Conservation (phyloP, 2,797 vertebrate genomes). For the Loriculus beryllinus region DNA sequence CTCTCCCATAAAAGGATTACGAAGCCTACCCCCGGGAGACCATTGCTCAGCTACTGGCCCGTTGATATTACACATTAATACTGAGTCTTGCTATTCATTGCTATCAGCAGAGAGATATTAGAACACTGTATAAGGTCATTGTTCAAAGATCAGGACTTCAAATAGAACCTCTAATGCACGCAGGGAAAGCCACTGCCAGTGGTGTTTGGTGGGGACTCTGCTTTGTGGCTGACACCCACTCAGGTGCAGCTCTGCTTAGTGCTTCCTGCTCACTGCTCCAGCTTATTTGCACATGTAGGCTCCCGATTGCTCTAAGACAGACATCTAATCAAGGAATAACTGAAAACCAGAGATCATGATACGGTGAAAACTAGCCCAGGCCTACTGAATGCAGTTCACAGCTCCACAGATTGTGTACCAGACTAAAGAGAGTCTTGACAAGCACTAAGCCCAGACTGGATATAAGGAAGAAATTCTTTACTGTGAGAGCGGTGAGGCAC, state of each 20-base stretch:
- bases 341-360: not conserved
- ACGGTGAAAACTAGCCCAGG: not conserved
- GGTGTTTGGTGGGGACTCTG: not conserved
- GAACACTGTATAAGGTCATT: not conserved
- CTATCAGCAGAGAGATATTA: not conserved
- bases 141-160: not conserved
- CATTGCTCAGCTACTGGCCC: not conserved
- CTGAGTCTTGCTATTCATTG: not conserved
- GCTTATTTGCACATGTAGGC: not conserved
- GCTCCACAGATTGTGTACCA: not conserved
- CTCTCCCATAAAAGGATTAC: conserved; percentile 28
- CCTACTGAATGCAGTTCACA: not conserved
- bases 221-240: not conserved
- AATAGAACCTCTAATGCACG: not conserved
- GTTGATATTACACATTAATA: not conserved
- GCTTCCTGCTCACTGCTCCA: not conserved
- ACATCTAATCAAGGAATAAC: not conserved
- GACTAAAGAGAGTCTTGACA: not conserved
- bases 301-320: not conserved
- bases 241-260: not conserved
- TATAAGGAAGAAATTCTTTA: no score
- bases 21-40: conserved; percentile 3
- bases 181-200: not conserved
- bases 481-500: no score
- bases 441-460: not conserved